A percentile compares a stretch with the other conserved stretches of the same genome.
phyloP scores from a whole-genome alignment of 1,140 invertebrate species.

The Ceratosolen fusciceps region DNA sequence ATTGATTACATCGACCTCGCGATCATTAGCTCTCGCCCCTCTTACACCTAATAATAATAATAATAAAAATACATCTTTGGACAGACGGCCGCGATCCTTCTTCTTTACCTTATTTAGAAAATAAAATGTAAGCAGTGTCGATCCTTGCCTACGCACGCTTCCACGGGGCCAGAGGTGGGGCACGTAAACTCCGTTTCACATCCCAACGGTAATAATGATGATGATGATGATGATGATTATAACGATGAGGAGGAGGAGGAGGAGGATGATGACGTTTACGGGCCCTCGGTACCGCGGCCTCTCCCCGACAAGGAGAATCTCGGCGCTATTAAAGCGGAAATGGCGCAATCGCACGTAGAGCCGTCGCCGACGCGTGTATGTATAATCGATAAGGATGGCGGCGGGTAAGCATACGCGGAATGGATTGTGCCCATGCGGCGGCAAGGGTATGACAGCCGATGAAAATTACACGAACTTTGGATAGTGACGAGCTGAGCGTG shows the following conservation, averaged over 20 bases:
- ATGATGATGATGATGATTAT: no score
- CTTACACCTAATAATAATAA: neutral
- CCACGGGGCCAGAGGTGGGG: no score
- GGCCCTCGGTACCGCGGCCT: no score
- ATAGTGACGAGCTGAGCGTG: constrained; percentile 52
- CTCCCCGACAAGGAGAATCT: neutral
- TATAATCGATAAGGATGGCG: constrained; percentile 34
- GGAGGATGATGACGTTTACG: no score
- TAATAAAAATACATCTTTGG: no score
- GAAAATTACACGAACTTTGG: constrained; percentile 47
- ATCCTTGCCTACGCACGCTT: no score
- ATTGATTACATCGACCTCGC: neutral
- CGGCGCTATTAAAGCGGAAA: neutral
- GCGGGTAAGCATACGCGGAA: constrained; percentile 21
- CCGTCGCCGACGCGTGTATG: neutral
- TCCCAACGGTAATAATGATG: neutral
- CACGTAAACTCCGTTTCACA: neutral
- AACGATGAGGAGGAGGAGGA: no score
- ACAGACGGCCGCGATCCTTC: neutral
- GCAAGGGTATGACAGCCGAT: constrained; percentile 15
- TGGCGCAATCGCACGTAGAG: neutral
- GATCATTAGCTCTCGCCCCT: neutral
- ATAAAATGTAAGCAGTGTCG: neutral
- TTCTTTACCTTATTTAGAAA: neutral
- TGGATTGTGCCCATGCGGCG: no score